Percentiles rank a stretch among this genome's conserved stretches.
phyloP scores from a whole-genome alignment of 1,140 invertebrate species.

The Pomacea maculata region DNA sequence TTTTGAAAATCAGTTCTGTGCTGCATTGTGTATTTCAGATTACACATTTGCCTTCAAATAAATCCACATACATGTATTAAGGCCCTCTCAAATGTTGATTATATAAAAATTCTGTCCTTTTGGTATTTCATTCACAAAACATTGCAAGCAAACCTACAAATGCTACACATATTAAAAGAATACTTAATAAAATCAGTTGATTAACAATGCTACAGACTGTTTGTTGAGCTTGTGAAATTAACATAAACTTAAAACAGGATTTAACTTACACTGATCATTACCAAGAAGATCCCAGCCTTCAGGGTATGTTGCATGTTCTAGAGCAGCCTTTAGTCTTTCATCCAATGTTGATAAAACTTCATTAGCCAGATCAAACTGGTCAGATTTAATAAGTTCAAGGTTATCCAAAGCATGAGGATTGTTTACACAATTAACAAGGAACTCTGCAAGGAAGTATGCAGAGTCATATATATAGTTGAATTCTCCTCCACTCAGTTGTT shows the following conservation, averaged over 20 bases:
- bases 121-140: too few relatives aligned
- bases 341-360: constrained; percentile 51
- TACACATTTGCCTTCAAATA: too few relatives aligned
- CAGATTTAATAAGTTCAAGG: constrained; percentile 50
- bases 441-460: constrained; percentile 45
- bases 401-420: constrained; percentile 42
- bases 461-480: constrained; percentile 45
- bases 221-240: background rate
- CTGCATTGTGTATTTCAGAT: too few relatives aligned
- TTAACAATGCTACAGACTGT: too few relatives aligned
- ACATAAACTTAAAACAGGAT: background rate
- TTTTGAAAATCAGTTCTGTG: too few relatives aligned
- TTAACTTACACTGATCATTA: constrained; percentile 33
- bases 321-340: constrained; percentile 34
- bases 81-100: too few relatives aligned
- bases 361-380: constrained; percentile 51
- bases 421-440: constrained; percentile 50
- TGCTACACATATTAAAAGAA: too few relatives aligned
- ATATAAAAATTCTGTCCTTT: too few relatives aligned
- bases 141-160: too few relatives aligned
- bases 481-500: constrained; percentile 23
- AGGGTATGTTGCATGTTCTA: constrained; percentile 36
- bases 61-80: too few relatives aligned
- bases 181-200: too few relatives aligned
- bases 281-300: constrained; percentile 48